A percentile compares a stretch with the other conserved stretches of the same genome.
Evolutionary conservation across 1,140 invertebrate species (phyloP).

Genomic region (Camponotus pennsylvanicus): DNA sequence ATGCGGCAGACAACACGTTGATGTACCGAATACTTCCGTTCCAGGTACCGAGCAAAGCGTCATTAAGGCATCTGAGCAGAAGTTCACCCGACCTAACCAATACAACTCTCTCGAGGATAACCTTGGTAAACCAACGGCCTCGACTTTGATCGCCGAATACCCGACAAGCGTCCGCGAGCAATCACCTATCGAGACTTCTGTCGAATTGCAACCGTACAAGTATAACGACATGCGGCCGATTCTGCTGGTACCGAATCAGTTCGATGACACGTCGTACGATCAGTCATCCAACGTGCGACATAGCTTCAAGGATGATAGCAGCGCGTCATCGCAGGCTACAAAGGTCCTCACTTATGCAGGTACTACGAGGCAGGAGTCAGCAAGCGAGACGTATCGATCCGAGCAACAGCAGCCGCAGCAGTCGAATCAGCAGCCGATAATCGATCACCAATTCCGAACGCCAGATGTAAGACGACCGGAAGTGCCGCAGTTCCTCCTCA

Average conservation of each 20-base stretch:
- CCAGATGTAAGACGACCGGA: constrained; percentile 23
- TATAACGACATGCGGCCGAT: not conserved
- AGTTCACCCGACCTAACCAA: constrained; percentile 36
- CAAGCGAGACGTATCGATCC: constrained; percentile 7
- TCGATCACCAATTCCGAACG: constrained; percentile 6
- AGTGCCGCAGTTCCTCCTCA: constrained; percentile 20
- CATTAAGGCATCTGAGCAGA: constrained; percentile 3
- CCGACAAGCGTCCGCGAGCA: not conserved
- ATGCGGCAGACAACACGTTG: constrained; percentile 27
- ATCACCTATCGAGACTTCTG: not conserved
- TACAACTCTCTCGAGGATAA: constrained; percentile 60
- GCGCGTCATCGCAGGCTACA: not conserved
- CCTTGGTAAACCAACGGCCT: not conserved
- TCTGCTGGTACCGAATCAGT: constrained; percentile 18
- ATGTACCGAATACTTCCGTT: constrained; percentile 19
- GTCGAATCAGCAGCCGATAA: not conserved
- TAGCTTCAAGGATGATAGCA: constrained; percentile 11
- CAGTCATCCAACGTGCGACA: constrained; percentile 2
- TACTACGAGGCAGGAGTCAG: not conserved
- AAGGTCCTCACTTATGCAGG: not conserved
- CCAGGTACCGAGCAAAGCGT: constrained; percentile 55
- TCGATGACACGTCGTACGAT: constrained; percentile 22
- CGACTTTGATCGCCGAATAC: not conserved
- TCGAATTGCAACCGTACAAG: not conserved
- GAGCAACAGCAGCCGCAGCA: not conserved